Evolutionary conservation across 2,888 invertebrate genomes (phyloP).

Genomic region (Lasioglossum oenotherae): DNA sequence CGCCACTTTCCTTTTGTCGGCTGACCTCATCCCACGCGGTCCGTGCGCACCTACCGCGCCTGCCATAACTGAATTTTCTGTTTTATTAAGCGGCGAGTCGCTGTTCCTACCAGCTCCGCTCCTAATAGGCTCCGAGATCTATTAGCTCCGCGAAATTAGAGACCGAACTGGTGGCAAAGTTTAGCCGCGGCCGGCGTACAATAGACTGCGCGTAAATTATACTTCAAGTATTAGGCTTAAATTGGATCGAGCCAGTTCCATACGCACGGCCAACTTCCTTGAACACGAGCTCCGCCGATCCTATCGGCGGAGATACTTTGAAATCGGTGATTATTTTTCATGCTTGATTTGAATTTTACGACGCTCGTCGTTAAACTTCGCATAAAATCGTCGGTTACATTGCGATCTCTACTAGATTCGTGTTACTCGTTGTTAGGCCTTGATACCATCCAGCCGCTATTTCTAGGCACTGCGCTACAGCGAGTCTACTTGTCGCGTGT

Average conservation of each 20-base stretch:
- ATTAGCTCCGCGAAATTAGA: conserved; percentile 12
- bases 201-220: not conserved
- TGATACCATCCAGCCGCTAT: not conserved
- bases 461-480: not conserved
- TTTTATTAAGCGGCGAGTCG: conserved; percentile 19
- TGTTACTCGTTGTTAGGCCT: not conserved
- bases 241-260: not conserved
- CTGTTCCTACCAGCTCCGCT: not conserved
- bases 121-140: not conserved
- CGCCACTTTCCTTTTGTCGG: conserved; percentile 52
- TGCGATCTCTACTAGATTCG: not conserved
- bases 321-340: not conserved
- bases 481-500: not conserved
- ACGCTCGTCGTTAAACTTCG: not conserved
- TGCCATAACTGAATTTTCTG: conserved; percentile 25
- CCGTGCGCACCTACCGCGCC: not conserved
- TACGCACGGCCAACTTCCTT: not conserved
- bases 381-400: not conserved
- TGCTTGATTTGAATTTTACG: not conserved
- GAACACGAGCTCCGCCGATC: not conserved
- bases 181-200: not conserved
- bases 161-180: no score
- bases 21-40: conserved; percentile 39
- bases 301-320: not conserved
- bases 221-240: not conserved